phyloP scores from a whole-genome alignment of 1,140 invertebrate species.

The Thaumetopoea pityocampa region DNA sequence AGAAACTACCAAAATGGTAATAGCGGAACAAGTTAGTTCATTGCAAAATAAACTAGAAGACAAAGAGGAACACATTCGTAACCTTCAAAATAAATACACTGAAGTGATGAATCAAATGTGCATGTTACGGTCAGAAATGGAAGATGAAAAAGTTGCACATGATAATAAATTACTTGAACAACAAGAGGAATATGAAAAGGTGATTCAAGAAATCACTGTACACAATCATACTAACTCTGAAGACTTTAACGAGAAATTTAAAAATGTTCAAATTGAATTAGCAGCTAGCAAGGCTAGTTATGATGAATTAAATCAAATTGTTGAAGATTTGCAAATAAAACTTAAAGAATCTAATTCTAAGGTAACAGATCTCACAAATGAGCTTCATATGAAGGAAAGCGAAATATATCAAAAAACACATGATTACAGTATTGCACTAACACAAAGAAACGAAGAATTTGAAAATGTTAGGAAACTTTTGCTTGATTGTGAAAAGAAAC shows the following conservation, averaged over 20 bases:
- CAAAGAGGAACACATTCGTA: constrained; percentile 64
- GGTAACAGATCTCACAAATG: constrained; percentile 42
- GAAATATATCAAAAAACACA: constrained; percentile 64
- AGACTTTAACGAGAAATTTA: constrained; percentile 30
- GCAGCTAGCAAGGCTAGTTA: constrained; percentile 41
- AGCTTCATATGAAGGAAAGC: constrained; percentile 54
- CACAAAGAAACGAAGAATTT: constrained; percentile 63
- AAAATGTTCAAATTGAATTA: constrained; percentile 42
- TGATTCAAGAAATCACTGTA: constrained; percentile 41
- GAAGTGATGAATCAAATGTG: constrained; percentile 66
- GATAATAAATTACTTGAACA: constrained; percentile 66
- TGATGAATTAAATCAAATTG: constrained; percentile 33
- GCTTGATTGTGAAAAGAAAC: constrained; percentile 63
- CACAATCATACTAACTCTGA: constrained; percentile 35
- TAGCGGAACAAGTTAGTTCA: constrained; percentile 52
- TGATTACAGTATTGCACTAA: constrained; percentile 45
- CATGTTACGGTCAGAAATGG: constrained; percentile 59
- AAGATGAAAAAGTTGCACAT: constrained; percentile 61
- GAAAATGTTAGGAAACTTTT: constrained; percentile 63
- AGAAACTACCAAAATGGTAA: constrained; percentile 71
- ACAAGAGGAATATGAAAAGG: constrained; percentile 65
- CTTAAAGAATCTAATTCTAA: constrained; percentile 29
- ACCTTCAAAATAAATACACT: constrained; percentile 46
- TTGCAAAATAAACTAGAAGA: constrained; percentile 67
- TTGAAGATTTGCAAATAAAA: constrained; percentile 25